Conservation (phyloP, 64 coral and sea anemone genomes). For the Acropora tenuis region DNA sequence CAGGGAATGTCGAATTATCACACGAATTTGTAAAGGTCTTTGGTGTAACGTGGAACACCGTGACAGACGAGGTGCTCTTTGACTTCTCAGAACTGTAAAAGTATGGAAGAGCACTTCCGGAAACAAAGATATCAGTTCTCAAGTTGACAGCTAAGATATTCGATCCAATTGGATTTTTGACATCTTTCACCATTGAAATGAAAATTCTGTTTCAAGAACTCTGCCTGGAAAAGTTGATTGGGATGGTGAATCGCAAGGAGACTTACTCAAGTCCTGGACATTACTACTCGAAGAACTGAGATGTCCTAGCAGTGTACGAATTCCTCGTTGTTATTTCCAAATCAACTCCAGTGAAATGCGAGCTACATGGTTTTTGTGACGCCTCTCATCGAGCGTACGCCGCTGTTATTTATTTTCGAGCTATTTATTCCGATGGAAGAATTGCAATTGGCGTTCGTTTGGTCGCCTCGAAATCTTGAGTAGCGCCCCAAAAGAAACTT, state of each 20-base stretch:
- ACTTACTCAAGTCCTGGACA: background rate
- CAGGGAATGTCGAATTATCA: too few relatives aligned
- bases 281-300: background rate
- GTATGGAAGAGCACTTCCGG: conserved; percentile 16
- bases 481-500: too few relatives aligned
- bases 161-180: conserved; percentile 65
- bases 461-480: background rate
- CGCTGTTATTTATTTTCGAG: background rate
- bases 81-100: conserved; percentile 35
- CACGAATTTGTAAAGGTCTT: too few relatives aligned
- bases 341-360: background rate
- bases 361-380: background rate
- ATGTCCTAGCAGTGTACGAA: background rate
- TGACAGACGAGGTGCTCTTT: conserved; percentile 35
- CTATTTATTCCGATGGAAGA: background rate
- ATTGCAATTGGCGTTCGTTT: background rate
- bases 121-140: conserved; percentile 67
- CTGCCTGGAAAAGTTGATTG: background rate
- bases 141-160: conserved; percentile 60
- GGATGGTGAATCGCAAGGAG: background rate
- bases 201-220: conserved; percentile 76
- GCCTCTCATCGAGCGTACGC: background rate
- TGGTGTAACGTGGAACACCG: conserved; percentile 29
- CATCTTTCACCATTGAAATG: conserved; percentile 43
- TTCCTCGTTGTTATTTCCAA: background rate